Evolutionary conservation across 2,888 invertebrate genomes (phyloP), one percentile per base, ranked within the genome.

Genomic region (Phyto melanocephala): DNA sequence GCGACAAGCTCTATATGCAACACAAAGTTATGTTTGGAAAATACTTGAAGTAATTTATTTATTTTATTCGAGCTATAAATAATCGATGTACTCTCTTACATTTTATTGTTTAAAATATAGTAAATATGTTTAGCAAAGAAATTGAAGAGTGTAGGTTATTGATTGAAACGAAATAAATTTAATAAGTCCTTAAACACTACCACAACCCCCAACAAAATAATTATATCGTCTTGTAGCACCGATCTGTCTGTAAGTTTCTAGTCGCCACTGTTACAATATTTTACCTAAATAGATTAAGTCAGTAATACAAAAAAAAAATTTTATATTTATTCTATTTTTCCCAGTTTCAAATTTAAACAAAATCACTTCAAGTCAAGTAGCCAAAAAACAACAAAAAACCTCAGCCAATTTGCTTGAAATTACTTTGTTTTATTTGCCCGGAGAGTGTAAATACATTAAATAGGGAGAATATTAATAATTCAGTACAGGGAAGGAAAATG

Each of bases 211-310:
- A 35, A 65, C 17, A 63, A 28, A 63, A 62, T 5, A n/a, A 45
- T 10, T 47, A 63, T 8, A 50, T n/a, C 50, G 35, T 52, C 8
- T 20, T 22, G 52, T 71, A 50, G 78, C 71, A 71, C 37, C 76
- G 50, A 50, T 60, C 28, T 40, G 28, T 62, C 37, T 33, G 13
- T 17, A n/a, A 62, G 28, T 42, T 54, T 62, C 40, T 15, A 67
- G 78, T 72, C 71, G 63, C 71, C 79, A 78, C 63, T 63, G 56
- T 35, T n/a, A 47, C 65, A 68, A 77, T 77, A 77, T 54, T 68
- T 77, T 68, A 77, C 60, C 54, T 45, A 33, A 63, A 63, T 74
- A 62, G n/a, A n/a, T n/a, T n/a, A n/a, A n/a, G n/a, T n/a, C n/a
- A n/a, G n/a, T 40, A 20, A 35, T 35, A 15, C 17, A 47, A 68